Base-by-base conservation (phyloP, 2,113 vertebrate genomes). In the Cheilinus undulatus region DNA sequence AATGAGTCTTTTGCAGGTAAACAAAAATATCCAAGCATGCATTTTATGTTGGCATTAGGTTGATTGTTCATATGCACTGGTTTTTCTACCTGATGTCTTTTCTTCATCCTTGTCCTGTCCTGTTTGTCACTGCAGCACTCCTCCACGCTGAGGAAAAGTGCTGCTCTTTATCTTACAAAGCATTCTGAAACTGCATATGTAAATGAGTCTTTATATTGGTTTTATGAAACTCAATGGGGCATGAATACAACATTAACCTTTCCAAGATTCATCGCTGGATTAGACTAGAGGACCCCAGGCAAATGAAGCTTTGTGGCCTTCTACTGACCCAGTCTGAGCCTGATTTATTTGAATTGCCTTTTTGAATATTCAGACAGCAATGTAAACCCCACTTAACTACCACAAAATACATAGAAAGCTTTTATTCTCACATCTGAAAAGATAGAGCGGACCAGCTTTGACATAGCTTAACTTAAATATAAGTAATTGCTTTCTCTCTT, bases 161-260 rank as follows among this genome's bases (percentile, higher is more conserved):
- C 53, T 42, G 40, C 17, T 12, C 17, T 15, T 19, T 42, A 14
- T 14, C 38, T 17, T 27, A 58, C 2, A 12, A 46, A 53, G 36
- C 15, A 54, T 32, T 56, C 24, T 17, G 19, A 26, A 43, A 56
- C 20, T 40, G 28, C n/a, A 38, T 36, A 40, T 40, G 46, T 17
- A 24, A 56, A 42, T 27, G 17, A 51, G 28, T 58, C 10, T 26
- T 40, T 42, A 40, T 19, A 7, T 5, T 43, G 50, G 48, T 58
- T 46, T 38, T 11, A n/a, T 36, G 38, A 24, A 22, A 26, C 53
- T 61, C 53, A 27, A 5, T 49, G 72, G 8, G 13, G 26, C 54
- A 24, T 53, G 8, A 71, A 52, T 32, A 15, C 58, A 38, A 12
- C 40, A 36, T 57, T 50, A 48, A 32, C 56, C 20, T 32, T 38